A percentile compares a stretch with the other conserved stretches of the same genome.
These are phyloP conservation scores for Miichthys miiuy DNA, from an alignment of 2,797 vertebrate species.

Conservation along the genomic window DNA sequence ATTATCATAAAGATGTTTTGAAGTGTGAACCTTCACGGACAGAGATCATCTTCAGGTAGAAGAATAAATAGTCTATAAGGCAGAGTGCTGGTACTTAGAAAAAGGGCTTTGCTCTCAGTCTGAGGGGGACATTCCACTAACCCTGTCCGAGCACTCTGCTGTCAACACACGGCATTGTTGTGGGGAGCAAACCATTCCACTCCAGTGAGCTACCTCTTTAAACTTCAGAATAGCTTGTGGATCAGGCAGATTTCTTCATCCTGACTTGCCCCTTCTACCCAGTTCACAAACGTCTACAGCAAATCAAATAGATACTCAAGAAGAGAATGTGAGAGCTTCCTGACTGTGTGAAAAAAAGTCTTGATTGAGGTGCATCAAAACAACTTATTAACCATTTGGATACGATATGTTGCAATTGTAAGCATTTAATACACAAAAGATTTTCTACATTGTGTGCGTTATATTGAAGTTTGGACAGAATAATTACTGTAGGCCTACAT, in stretches of 20 bases:
- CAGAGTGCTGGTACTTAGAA: conserved; percentile 46
- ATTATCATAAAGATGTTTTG: conserved; percentile 5
- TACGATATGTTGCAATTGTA: neutral
- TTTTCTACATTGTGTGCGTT: neutral
- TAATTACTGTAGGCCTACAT: neutral
- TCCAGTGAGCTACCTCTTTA: conserved; percentile 74
- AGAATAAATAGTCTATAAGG: conserved; percentile 46
- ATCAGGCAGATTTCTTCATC: conserved; percentile 62
- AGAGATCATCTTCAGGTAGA: conserved; percentile 66
- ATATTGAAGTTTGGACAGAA: neutral
- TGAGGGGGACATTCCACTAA: conserved; percentile 79
- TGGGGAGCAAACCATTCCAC: conserved; percentile 75
- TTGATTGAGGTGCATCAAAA: neutral
- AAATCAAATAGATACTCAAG: conserved; percentile 56
- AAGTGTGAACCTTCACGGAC: conserved; percentile 18
- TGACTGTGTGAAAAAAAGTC: conserved; percentile 10
- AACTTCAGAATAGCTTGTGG: conserved; percentile 68
- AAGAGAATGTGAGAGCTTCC: conserved; percentile 28
- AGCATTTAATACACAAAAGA: neutral
- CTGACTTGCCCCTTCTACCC: conserved; percentile 51
- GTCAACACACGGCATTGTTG: conserved; percentile 84
- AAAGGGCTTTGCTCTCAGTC: conserved; percentile 59
- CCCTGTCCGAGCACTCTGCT: conserved; percentile 72
- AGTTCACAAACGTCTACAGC: conserved; percentile 32
- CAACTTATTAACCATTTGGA: neutral